Base-by-base conservation (phyloP, 2,797 vertebrate species). In the Bufotes viridis region DNA sequence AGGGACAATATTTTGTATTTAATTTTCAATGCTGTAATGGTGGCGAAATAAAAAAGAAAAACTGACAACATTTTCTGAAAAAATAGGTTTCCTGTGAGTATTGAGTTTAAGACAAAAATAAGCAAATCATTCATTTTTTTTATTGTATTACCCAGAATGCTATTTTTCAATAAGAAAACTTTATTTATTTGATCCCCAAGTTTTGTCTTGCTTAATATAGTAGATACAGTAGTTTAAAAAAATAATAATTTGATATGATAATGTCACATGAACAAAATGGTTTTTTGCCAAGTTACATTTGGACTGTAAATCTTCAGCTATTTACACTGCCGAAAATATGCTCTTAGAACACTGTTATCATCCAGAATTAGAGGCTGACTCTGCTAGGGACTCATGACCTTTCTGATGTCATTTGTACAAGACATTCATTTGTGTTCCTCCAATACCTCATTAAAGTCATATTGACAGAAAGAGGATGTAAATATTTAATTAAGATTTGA, bases 401-500 rank as follows among this genome's bases (percentile, higher is more conserved):
- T 78, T 78, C 60, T 85, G 72, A 85, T 78, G 42, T 85, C 13
- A 53, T 78, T 85, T 85, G n/a, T 22, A 61, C 29, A 55, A 69
- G 9, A 53, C 15, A 78, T 80, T 67, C 22, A 26, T 60, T 20
- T 42, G 17, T 58, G 84, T 55, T 79, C 26, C 58, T 29, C 63
- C 24, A 42, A 51, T 53, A 20, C 2, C 76, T 69, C 29, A 80
- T 86, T 86, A 70, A 79, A 86, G 58, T 78, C 49, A 17, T 86
- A 34, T 67, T 79, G 76, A 65, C 24, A 86, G 51, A 69, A 79
- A 79, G 75, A 34, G n/a, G 72, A 86, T 86, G 84, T 79, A 78
- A 85, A 85, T 86, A 86, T 86, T 86, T 86, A 69, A 86, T 55
- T 80, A 70, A 55, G 24, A 24, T 79, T 70, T 86, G 58, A 85